Conservation (phyloP, 2,113 vertebrate genomes). For the Zeus faber region DNA sequence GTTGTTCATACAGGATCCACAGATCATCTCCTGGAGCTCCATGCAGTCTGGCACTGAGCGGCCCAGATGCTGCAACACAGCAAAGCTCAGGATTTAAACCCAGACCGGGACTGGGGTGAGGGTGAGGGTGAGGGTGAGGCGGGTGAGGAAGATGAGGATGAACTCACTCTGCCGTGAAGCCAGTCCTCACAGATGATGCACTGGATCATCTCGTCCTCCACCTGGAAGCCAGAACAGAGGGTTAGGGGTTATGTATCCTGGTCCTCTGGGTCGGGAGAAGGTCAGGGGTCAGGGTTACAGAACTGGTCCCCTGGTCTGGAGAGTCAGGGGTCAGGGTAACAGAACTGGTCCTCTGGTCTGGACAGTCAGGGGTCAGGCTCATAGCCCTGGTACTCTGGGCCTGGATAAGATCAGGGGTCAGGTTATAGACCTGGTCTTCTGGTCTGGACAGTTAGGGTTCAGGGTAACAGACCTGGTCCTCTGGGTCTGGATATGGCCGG, state of each 20-base stretch:
- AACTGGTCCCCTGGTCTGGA: no score
- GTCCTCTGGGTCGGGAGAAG: conserved; percentile 97
- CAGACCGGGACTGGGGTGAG: no score
- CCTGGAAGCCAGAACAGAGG: conserved; percentile 65
- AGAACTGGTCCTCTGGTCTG: conserved; percentile 96
- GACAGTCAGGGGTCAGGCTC: no score
- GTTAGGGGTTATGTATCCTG: no score
- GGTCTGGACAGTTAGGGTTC: conserved; percentile 98
- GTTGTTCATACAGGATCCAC: conserved; percentile 88
- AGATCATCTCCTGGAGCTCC: conserved; percentile 96
- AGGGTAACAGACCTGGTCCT: conserved; percentile 95
- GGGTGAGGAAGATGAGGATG: conserved; percentile 2
- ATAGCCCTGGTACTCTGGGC: conserved; percentile 96
- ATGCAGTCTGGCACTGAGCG: conserved; percentile 83
- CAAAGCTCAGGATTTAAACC: conserved; percentile 27
- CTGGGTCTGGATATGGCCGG: conserved; percentile 96
- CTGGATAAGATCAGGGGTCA: conserved; percentile 94
- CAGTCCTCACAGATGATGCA: conserved; percentile 97
- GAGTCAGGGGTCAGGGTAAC: no score
- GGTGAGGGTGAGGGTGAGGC: background rate
- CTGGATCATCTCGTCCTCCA: conserved; percentile 95
- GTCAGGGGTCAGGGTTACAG: no score
- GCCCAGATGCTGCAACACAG: conserved; percentile 87
- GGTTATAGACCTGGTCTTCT: conserved; percentile 96
- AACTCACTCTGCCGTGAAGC: conserved; percentile 92